phyloP scores from a whole-genome alignment of 2,888 invertebrate genomes.

The Drosophila histrio region DNA sequence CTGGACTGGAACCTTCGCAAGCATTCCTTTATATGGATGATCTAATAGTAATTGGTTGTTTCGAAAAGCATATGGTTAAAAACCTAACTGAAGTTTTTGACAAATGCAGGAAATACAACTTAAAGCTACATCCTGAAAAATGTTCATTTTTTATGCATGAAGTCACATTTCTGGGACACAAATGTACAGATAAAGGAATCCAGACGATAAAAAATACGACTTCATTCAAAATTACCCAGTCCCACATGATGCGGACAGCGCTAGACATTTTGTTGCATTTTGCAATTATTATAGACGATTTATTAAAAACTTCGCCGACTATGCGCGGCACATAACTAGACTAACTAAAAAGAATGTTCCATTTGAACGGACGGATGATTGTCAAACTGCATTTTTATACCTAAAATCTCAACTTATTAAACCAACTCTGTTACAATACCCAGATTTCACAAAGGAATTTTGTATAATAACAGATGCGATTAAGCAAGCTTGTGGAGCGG shows the following conservation, averaged over 20 bases:
- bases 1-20: conserved; percentile 11
- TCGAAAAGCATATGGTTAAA: conserved; percentile 14
- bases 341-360: conserved; percentile 7
- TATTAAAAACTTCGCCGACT: conserved; percentile 4
- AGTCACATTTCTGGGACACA: no score
- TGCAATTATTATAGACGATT: no score
- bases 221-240: neutral
- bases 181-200: no score
- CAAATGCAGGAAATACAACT: conserved; percentile 9
- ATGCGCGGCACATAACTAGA: conserved; percentile 11
- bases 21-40: conserved; percentile 15
- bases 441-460: conserved; percentile 6
- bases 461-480: conserved; percentile 1
- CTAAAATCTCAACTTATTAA: neutral
- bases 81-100: conserved; percentile 15
- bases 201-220: conserved; percentile 12
- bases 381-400: no score
- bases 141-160: conserved; percentile 3
- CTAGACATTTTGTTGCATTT: no score
- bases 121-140: neutral
- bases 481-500: conserved; percentile 3
- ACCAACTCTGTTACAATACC: neutral
- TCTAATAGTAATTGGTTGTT: conserved; percentile 15
- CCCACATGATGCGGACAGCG: conserved; percentile 1
- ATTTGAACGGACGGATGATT: conserved; percentile 6